phyloP scores from a whole-genome alignment of 2,113 vertebrate species.

The human region DNA sequence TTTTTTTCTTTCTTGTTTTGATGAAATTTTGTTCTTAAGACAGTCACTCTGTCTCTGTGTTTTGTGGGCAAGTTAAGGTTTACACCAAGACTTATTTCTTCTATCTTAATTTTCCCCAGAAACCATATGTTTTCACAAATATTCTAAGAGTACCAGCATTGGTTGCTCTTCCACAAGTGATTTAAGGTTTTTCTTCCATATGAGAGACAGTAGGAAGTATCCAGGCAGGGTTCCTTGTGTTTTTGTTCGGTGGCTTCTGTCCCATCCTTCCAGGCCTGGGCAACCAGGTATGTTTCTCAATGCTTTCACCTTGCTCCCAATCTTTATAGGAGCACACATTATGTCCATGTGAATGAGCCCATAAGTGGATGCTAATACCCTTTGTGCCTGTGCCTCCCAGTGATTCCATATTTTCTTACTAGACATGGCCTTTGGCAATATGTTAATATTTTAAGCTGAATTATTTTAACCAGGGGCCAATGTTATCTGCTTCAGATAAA shows the following conservation, averaged over 20 bases:
- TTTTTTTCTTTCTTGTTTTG: background rate
- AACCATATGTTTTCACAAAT: background rate
- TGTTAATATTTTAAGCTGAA: no score
- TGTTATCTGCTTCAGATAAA: no score
- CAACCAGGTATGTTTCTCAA: background rate
- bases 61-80: background rate
- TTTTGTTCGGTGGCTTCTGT: no score
- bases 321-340: background rate
- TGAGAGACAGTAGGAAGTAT: background rate
- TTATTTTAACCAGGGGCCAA: no score
- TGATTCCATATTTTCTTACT: no score
- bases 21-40: background rate
- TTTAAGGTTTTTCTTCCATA: background rate
- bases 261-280: no score
- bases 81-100: background rate
- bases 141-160: background rate
- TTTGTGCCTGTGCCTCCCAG: no score
- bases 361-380: background rate
- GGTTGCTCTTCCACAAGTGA: background rate
- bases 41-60: background rate
- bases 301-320: background rate
- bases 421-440: no score
- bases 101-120: background rate
- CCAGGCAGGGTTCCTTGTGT: background rate
- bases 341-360: background rate